Percentiles rank a stretch among this genome's conserved stretches.
Evolutionary conservation across 2,113 vertebrate genomes (phyloP).

Genomic region (Lophochroa leadbeateri): DNA sequence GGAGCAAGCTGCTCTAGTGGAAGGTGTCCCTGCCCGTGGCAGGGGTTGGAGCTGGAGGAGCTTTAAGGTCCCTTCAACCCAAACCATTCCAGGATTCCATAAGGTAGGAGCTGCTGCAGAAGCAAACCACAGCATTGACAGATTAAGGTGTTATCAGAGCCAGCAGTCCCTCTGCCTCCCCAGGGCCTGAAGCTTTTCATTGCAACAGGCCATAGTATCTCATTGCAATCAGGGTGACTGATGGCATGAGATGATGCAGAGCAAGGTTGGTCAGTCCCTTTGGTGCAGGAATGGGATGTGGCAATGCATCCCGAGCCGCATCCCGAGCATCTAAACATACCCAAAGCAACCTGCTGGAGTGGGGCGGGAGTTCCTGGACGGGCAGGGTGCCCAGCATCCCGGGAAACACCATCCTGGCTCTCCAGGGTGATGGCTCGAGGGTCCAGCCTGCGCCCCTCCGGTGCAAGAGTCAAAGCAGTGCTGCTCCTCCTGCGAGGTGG

Average conservation of each 20-base stretch:
- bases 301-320: fast-evolving
- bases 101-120: background rate
- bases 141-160: fast-evolving
- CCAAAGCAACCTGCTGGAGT: background rate
- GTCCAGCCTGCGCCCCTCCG: background rate
- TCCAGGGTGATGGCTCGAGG: background rate
- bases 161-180: background rate
- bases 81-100: background rate
- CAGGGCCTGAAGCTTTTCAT: fast-evolving
- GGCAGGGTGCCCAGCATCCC: fast-evolving
- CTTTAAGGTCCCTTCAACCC: background rate
- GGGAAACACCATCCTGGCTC: background rate
- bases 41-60: background rate
- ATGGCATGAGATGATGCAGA: fast-evolving
- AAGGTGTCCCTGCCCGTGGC: background rate
- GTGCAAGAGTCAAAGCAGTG: background rate
- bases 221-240: background rate
- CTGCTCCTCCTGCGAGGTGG: background rate
- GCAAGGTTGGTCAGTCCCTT: background rate
- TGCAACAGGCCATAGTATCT: background rate
- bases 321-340: background rate
- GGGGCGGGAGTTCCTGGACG: background rate
- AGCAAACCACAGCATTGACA: fast-evolving
- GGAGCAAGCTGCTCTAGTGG: background rate
- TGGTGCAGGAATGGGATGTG: fast-evolving